phyloP scores from a whole-genome alignment of 2,797 vertebrate genomes.

The Argyrosomus regius region DNA sequence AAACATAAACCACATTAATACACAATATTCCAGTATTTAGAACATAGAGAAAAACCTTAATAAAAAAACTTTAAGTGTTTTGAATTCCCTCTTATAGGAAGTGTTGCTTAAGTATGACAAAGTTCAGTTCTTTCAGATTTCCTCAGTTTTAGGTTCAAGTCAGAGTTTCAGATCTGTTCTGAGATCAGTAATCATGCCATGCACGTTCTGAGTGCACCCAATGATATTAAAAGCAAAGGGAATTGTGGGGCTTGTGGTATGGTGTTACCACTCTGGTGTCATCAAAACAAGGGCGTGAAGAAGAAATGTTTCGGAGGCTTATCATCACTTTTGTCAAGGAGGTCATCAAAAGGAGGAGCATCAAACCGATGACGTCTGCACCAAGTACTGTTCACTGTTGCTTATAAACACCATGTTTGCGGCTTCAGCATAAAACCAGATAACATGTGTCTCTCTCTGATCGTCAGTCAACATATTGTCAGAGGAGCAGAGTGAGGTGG shows the following conservation, averaged over 20 bases:
- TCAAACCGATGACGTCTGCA: too few relatives aligned
- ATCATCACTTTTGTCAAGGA: background rate
- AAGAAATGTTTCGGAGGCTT: background rate
- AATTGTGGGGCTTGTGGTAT: background rate
- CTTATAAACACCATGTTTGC: too few relatives aligned
- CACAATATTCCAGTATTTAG: too few relatives aligned
- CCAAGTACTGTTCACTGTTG: too few relatives aligned
- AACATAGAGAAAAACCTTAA: too few relatives aligned
- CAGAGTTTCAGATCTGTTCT: background rate
- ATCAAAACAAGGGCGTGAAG: background rate
- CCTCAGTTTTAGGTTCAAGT: background rate
- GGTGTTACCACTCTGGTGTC: background rate
- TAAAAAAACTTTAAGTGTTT: background rate
- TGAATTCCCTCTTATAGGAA: background rate
- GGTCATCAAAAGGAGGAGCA: too few relatives aligned
- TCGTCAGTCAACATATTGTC: too few relatives aligned
- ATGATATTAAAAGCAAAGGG: background rate
- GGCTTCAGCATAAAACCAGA: too few relatives aligned
- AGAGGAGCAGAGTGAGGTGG: too few relatives aligned
- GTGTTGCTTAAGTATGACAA: background rate
- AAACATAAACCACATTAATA: too few relatives aligned
- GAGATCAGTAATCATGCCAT: background rate
- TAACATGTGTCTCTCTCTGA: too few relatives aligned
- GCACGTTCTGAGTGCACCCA: background rate
- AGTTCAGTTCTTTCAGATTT: background rate